These are phyloP conservation scores for Lacanobia oleracea DNA, from an alignment of 2,888 invertebrate genomes.

Conservation along the genomic window DNA sequence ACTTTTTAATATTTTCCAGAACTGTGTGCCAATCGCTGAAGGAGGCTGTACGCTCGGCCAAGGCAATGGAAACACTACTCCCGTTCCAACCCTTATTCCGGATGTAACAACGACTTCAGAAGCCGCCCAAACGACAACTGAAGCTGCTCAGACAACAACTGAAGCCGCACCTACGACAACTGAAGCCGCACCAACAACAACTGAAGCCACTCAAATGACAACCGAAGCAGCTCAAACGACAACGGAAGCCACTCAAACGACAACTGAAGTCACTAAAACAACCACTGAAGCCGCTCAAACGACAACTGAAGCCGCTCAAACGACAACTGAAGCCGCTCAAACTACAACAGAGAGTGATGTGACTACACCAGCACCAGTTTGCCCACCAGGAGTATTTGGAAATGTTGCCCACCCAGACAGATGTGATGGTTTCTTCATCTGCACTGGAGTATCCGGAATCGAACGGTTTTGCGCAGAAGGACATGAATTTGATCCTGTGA, in stretches of 20 bases:
- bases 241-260: background rate
- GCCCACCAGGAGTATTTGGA: conserved; percentile 64
- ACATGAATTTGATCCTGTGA: conserved; percentile 65
- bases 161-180: background rate
- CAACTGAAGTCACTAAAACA: background rate
- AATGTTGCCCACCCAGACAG: conserved; percentile 66
- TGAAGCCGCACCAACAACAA: background rate
- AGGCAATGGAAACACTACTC: background rate
- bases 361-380: conserved; percentile 39
- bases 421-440: conserved; percentile 70
- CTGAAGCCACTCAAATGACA: background rate
- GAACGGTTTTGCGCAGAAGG: conserved; percentile 65
- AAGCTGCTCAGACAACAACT: background rate
- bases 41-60: conserved; percentile 38
- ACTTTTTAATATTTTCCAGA: no score
- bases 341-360: background rate
- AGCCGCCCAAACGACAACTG: background rate
- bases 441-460: conserved; percentile 46
- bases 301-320: background rate
- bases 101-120: background rate
- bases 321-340: background rate
- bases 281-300: background rate
- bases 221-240: background rate
- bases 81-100: background rate
- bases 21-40: no score